Evolutionary conservation across 2,113 vertebrate genomes (phyloP), one percentile per base, ranked within the genome.

Genomic region (Leptobrachium ailaonicum): DNA sequence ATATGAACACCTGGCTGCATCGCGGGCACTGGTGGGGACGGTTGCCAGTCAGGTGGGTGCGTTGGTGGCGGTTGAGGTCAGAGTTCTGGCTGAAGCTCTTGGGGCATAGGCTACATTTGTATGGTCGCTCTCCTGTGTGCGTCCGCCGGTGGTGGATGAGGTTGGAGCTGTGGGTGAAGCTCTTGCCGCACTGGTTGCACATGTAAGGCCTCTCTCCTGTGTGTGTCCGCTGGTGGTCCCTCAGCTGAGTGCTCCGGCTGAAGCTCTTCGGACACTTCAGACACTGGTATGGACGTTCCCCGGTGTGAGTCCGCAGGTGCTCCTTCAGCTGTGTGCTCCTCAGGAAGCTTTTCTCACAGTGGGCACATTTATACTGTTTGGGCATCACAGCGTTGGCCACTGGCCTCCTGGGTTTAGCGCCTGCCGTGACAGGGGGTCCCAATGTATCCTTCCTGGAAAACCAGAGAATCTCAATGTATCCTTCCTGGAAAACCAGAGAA

Each of bases 71-170:
- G 76, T 76, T 82, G 47, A 84, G 83, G 63, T 84, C 77, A n/a
- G 79, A 82, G 41, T 66, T 77, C 72, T 84, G 83, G 41, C 79
- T 77, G 47, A 84, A 84, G 67, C 79, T 78, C 8, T 82, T 78
- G 2, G 40, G 44, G 47, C 83, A 84, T 66, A 82, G 32, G 41
- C 45, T 69, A 70, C 74, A 69, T 50, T 76, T 66, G 32, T 77
- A 67, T 1, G 79, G 78, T 44, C 41, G 81, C 69, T 83, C 79
- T 4, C 78, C 79, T 2, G 63, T 77, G 45, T 81, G 82, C 44
- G 79, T 79, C 2, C 76, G 32, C 14, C 67, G 63, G 74, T 83
- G 82, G 13, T 82, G 75, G 40, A 71, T 82, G 53, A 83, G 78
- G 74, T 83, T 80, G 62, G 75, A 76, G 41, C 69, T 67, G 58